Conservation (phyloP, 2,888 invertebrate species). For the Netelia melanura region DNA sequence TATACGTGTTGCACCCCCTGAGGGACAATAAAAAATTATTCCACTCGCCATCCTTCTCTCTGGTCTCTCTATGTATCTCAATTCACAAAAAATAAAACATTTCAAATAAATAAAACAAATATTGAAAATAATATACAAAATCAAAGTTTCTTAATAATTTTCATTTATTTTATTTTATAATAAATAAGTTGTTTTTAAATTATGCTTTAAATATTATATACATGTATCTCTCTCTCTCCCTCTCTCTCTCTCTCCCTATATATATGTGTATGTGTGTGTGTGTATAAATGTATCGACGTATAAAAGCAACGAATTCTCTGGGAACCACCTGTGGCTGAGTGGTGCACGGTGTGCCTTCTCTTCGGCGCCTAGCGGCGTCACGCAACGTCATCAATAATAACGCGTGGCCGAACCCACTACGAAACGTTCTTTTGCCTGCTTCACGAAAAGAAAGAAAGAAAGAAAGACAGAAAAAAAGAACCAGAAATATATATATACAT, state of each 20-base stretch:
- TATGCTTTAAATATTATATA: neutral
- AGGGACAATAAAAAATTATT: too few species aligned
- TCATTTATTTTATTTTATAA: too few species aligned
- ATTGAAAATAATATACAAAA: too few species aligned
- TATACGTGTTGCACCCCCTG: too few species aligned
- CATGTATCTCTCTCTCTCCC: too few species aligned
- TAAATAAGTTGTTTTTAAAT: neutral
- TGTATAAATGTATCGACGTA: conserved; percentile 31
- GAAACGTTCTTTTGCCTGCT: conserved; percentile 28
- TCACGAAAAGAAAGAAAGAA: conserved; percentile 22
- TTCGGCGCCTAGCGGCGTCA: conserved; percentile 69
- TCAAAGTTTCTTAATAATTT: too few species aligned
- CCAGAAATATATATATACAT: neutral
- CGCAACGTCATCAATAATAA: conserved; percentile 78
- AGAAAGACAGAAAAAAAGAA: neutral
- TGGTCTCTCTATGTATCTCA: too few species aligned
- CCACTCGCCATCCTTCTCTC: too few species aligned
- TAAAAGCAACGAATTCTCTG: conserved; percentile 69
- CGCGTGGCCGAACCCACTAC: conserved; percentile 53
- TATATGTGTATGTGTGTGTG: conserved; percentile 10
- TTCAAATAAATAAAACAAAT: too few species aligned
- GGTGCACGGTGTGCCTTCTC: conserved; percentile 61
- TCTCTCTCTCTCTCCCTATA: too few species aligned
- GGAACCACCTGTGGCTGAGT: conserved; percentile 79
- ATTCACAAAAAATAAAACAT: too few species aligned